Conservation (phyloP, 2,113 vertebrate genomes). For the Regulus satrapa region DNA sequence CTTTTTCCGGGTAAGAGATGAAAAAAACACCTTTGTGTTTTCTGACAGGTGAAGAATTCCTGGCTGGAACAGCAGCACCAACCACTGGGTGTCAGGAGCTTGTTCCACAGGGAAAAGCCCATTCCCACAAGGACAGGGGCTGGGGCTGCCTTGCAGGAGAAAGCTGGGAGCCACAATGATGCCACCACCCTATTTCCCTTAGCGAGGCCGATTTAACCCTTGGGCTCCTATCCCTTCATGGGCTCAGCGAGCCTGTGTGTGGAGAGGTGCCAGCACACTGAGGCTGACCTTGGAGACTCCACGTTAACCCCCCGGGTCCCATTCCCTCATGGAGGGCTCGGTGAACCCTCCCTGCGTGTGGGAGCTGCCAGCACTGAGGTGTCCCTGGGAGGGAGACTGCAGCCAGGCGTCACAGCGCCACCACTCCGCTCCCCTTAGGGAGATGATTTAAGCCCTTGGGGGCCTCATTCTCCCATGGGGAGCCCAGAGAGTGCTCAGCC, state of each 20-base stretch:
- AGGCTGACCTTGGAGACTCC: not conserved
- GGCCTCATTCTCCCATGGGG: not conserved
- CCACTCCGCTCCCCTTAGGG: too few relatives aligned
- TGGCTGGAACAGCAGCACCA: not conserved
- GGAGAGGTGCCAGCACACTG: not conserved
- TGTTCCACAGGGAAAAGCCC: not conserved
- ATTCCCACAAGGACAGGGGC: not conserved
- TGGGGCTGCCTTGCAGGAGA: fast-evolving
- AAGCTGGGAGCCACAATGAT: not conserved
- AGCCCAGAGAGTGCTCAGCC: not conserved
- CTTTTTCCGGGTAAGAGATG: not conserved
- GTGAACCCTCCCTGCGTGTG: too few relatives aligned
- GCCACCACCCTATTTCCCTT: not conserved
- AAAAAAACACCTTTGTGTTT: not conserved
- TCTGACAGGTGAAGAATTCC: fast-evolving
- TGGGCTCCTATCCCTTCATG: not conserved
- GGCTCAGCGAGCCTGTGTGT: not conserved
- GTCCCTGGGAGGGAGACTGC: not conserved
- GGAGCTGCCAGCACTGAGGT: not conserved
- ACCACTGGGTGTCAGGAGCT: fast-evolving
- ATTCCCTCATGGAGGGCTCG: not conserved
- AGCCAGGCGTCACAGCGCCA: not conserved
- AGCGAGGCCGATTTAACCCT: not conserved
- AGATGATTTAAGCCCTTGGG: not conserved
- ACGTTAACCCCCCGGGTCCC: not conserved